Evolutionary conservation across 2,797 vertebrate species (phyloP).

Genomic region (Lithobates pipiens): DNA sequence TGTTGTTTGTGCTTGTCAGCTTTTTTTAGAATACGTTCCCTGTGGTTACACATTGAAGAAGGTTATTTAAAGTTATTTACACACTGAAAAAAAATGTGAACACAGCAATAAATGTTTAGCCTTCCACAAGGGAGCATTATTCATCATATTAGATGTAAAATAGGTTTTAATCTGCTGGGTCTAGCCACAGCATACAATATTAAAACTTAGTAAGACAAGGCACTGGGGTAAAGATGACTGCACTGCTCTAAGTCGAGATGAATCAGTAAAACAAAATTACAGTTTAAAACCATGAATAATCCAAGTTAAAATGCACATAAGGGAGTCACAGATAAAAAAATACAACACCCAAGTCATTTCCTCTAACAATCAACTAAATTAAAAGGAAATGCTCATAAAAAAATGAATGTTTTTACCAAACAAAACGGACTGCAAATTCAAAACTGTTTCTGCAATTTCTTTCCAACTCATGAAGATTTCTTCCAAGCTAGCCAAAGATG

Average conservation of each 20-base stretch:
- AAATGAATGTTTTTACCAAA: background rate
- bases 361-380: slow-evolving; percentile 16
- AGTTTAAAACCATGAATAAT: slow-evolving; percentile 17
- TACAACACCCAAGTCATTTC: slow-evolving; percentile 21
- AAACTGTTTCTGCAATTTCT: background rate
- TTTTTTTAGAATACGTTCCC: slow-evolving; percentile 56
- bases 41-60: slow-evolving; percentile 56
- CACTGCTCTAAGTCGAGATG: background rate
- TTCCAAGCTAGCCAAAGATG: background rate
- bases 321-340: slow-evolving; percentile 30
- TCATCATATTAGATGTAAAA: slow-evolving; percentile 46
- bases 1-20: slow-evolving; percentile 55
- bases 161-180: slow-evolving; percentile 6
- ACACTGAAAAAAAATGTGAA: slow-evolving; percentile 50
- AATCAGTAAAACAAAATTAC: background rate
- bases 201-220: background rate
- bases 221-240: background rate
- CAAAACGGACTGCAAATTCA: background rate
- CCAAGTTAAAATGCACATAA: slow-evolving; percentile 4
- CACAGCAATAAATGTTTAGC: slow-evolving; percentile 53
- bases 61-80: slow-evolving; percentile 56
- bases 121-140: slow-evolving; percentile 42
- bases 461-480: background rate
- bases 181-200: slow-evolving; percentile 4
- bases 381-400: slow-evolving; percentile 1